Conservation (phyloP, 2,797 vertebrate species). For the Loriculus beryllinus region DNA sequence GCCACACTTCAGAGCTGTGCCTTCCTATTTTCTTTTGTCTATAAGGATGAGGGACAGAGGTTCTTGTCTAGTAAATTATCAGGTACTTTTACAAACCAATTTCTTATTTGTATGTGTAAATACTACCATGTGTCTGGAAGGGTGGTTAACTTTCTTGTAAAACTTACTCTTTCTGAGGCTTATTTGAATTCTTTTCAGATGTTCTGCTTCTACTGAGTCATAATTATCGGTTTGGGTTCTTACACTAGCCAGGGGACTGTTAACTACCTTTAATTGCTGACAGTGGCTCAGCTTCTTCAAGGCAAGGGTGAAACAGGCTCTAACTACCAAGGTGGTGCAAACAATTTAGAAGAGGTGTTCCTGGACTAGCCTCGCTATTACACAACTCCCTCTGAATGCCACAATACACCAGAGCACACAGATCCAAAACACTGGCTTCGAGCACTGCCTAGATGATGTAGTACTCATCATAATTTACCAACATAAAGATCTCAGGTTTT, state of each 20-base stretch:
- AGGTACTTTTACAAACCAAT: background rate
- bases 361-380: background rate
- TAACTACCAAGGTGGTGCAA: background rate
- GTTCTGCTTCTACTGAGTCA: background rate
- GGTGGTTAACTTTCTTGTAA: background rate
- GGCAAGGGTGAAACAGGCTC: background rate
- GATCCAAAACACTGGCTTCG: background rate
- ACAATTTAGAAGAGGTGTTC: background rate
- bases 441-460: background rate
- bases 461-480: background rate
- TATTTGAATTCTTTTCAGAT: background rate
- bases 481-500: background rate
- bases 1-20: background rate
- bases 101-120: background rate
- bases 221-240: background rate
- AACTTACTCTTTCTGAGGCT: background rate
- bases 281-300: background rate
- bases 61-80: background rate
- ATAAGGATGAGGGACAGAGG: background rate
- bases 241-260: background rate
- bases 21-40: background rate
- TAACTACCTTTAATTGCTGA: background rate
- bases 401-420: background rate
- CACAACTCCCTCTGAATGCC: background rate
- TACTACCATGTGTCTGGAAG: background rate